These are phyloP conservation scores for Notarius lentiginosus DNA, from an alignment of 2,113 vertebrate genomes.

Conservation along the genomic window DNA sequence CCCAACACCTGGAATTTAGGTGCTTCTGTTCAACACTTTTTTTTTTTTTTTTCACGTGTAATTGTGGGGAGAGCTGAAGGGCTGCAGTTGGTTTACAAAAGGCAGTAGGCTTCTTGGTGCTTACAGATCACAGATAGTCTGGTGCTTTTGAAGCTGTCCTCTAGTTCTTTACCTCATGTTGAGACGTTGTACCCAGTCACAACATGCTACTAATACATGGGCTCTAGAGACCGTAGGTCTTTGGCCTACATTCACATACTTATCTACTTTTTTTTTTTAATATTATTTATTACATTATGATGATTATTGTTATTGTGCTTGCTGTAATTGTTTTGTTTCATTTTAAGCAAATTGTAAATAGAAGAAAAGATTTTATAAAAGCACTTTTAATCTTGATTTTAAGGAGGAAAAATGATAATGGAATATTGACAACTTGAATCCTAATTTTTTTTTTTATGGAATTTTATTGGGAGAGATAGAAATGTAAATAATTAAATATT, in stretches of 20 bases:
- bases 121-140: slow-evolving; percentile 64
- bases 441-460: slow-evolving; percentile 73
- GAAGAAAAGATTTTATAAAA: slow-evolving; percentile 92
- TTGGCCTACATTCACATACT: slow-evolving; percentile 67
- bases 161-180: slow-evolving; percentile 73
- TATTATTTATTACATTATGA: slow-evolving; percentile 79
- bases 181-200: slow-evolving; percentile 76
- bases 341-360: slow-evolving; percentile 96
- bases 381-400: slow-evolving; percentile 99
- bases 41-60: not conserved
- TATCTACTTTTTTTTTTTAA: slow-evolving; percentile 56
- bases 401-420: slow-evolving; percentile 78
- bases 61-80: not conserved
- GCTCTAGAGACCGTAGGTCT: slow-evolving; percentile 69
- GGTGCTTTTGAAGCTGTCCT: slow-evolving; percentile 65
- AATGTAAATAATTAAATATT: slow-evolving; percentile 82
- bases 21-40: slow-evolving; percentile 44
- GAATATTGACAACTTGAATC: slow-evolving; percentile 86
- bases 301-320: slow-evolving; percentile 73
- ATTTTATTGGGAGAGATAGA: slow-evolving; percentile 87
- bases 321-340: slow-evolving; percentile 71
- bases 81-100: slow-evolving; percentile 55
- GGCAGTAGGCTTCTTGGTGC: slow-evolving; percentile 58
- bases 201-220: slow-evolving; percentile 61
- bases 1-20: slow-evolving; percentile 33